Evolutionary conservation across 2,888 invertebrate species (phyloP), one percentile per base, ranked within the genome.

Genomic region (Pristionchus entomophagus): DNA sequence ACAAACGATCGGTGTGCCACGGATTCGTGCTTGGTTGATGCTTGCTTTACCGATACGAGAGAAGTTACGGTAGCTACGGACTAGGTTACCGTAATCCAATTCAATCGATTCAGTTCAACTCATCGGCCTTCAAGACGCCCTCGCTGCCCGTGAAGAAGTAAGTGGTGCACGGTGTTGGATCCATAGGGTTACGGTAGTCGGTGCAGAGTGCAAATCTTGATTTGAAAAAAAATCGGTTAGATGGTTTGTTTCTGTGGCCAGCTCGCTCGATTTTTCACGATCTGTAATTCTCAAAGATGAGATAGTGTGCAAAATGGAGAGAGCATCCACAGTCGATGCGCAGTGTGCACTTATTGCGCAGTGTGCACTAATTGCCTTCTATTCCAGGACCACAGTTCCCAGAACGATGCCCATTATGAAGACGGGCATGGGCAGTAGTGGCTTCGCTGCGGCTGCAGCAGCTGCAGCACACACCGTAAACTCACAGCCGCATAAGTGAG

Each of bases 351-450:
- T n/a, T n/a, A n/a, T n/a, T n/a, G n/a, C n/a, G n/a, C n/a, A n/a
- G n/a, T n/a, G n/a, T n/a, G n/a, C n/a, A n/a, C n/a, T n/a, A n/a
- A n/a, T n/a, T n/a, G n/a, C n/a, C n/a, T n/a, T n/a, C n/a, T n/a
- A n/a, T n/a, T n/a, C n/a, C n/a, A n/a, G n/a, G n/a, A n/a, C 8
- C 41, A 38, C 32, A 32, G n/a, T 41, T 19, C 38, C 69, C 5
- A 17, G 38, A 38, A 69, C 69, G 38, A 69, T 69, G 69, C 69
- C 69, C 38, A 32, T 32, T n/a, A 65, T 65, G 32, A 65, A 65
- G 65, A 17, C 65, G 22, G 65, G 65, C 12, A 32, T 65, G 17
- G 17, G 3, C 29, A 17, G 12, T 65, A 32, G 32, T n/a, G 65
- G 32, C 45, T 14, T 6, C 8, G 45, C 14, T 45, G 45, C 6